Evolutionary conservation across 2,888 invertebrate species (phyloP).

Genomic region (Tetragonisca angustula): DNA sequence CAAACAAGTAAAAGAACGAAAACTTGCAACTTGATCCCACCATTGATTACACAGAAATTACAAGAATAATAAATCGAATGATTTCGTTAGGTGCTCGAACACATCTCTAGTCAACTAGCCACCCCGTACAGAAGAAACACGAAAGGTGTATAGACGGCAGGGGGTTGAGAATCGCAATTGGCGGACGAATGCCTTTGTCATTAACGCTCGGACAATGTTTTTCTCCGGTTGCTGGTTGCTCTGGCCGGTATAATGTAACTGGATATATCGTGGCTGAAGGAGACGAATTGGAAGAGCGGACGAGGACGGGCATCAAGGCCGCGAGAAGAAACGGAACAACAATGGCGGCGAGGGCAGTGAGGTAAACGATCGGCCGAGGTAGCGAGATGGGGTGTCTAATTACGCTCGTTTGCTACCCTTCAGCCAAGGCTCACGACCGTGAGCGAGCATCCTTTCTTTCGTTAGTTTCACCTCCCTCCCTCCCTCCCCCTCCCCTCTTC

Average conservation of each 20-base stretch:
- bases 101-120: too few species aligned
- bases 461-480: constrained; percentile 23
- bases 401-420: constrained; percentile 73
- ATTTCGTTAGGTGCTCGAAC: too few species aligned
- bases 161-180: not conserved
- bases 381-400: constrained; percentile 71
- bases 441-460: constrained; percentile 56
- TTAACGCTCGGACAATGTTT: constrained; percentile 66
- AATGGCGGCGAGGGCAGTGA: constrained; percentile 19
- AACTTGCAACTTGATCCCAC: too few species aligned
- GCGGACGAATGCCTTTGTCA: constrained; percentile 51
- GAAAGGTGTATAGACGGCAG: too few species aligned
- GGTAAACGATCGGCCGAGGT: constrained; percentile 60
- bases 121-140: too few species aligned
- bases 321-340: constrained; percentile 54
- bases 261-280: constrained; percentile 71
- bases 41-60: too few species aligned
- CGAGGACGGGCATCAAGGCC: constrained; percentile 38
- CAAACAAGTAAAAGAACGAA: too few species aligned
- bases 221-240: constrained; percentile 27
- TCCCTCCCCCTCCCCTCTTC: too few species aligned
- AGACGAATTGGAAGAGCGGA: constrained; percentile 60
- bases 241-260: constrained; percentile 70
- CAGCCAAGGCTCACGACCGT: constrained; percentile 42
- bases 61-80: too few species aligned